Conservation (phyloP, 2,888 invertebrate species). For the Urechis unicinctus region DNA sequence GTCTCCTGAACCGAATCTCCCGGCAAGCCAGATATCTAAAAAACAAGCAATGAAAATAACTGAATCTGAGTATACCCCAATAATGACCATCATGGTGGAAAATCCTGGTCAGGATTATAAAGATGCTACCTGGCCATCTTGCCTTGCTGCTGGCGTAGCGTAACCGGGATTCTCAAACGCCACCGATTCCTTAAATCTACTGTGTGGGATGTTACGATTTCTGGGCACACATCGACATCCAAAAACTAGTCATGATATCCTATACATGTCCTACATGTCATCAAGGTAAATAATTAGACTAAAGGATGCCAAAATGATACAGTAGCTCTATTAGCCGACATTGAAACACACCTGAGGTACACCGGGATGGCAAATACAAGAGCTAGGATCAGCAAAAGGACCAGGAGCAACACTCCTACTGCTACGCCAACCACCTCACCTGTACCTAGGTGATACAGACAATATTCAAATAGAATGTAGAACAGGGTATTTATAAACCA, state of each 20-base stretch:
- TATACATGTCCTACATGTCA: no score
- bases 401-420: not conserved
- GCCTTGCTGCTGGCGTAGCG: not conserved
- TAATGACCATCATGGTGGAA: no score
- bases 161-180: constrained; percentile 6
- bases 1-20: no score
- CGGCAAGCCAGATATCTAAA: no score
- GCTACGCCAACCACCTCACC: not conserved
- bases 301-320: no score
- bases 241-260: no score
- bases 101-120: no score
- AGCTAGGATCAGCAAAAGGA: not conserved
- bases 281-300: no score
- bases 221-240: not conserved
- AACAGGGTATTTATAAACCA: no score
- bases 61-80: no score
- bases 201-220: not conserved
- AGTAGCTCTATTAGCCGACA: not conserved
- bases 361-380: not conserved
- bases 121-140: not conserved
- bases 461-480: not conserved
- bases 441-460: not conserved
- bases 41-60: no score
- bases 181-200: constrained; percentile 2
- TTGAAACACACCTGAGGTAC: not conserved